Evolutionary conservation across 2,797 vertebrate genomes (phyloP).

Genomic region (Capromys pilorides): DNA sequence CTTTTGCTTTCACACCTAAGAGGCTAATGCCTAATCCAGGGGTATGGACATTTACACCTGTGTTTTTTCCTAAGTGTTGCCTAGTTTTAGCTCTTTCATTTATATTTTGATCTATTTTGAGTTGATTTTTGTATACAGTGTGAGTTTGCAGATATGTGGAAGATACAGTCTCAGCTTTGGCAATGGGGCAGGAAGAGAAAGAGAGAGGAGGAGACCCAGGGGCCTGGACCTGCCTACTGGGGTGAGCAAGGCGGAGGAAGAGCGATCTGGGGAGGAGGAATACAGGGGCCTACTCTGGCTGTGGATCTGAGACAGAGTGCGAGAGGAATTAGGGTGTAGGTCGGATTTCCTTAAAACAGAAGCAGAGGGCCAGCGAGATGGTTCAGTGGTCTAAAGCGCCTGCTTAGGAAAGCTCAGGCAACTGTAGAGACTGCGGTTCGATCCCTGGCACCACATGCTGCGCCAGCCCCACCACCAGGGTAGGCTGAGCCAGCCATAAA

Average conservation of each 20-base stretch:
- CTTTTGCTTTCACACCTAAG: neutral
- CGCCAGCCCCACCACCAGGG: no score
- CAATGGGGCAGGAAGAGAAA: neutral
- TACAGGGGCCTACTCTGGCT: neutral
- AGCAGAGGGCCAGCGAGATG: neutral
- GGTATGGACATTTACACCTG: neutral
- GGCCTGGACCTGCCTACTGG: neutral
- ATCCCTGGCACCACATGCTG: no score
- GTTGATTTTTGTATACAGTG: neutral
- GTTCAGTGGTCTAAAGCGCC: no score
- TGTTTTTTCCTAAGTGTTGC: neutral
- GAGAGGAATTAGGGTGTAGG: neutral
- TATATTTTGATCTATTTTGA: neutral
- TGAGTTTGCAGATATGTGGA: neutral
- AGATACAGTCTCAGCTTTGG: neutral
- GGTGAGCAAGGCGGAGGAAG: neutral
- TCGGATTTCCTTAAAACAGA: neutral
- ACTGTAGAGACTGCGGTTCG: no score
- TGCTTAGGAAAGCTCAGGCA: no score
- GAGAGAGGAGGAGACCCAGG: neutral
- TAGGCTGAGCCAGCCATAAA: no score
- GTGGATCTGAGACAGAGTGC: neutral
- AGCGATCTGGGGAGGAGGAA: neutral
- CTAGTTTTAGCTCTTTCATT: neutral
- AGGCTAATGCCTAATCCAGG: neutral